Percentiles rank a stretch among this genome's conserved stretches.
phyloP scores from a whole-genome alignment of 2,797 vertebrate species.

The Anomalospiza imberbis region DNA sequence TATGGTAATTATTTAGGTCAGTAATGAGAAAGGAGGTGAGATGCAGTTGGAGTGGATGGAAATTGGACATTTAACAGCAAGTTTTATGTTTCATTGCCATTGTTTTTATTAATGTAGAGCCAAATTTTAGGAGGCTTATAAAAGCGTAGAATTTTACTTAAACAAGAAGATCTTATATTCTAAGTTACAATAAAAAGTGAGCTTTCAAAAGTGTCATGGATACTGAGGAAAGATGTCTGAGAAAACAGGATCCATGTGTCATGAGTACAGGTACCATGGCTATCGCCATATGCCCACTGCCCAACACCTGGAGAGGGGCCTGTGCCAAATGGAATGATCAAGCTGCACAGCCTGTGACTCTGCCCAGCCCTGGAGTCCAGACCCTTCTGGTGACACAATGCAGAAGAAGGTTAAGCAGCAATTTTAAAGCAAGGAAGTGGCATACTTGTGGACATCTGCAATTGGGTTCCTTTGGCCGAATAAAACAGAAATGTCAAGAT shows the following conservation, averaged over 20 bases:
- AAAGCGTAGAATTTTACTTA: background rate
- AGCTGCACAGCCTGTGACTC: background rate
- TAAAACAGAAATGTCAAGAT: background rate
- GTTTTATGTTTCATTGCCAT: background rate
- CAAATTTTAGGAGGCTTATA: background rate
- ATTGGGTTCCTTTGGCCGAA: background rate
- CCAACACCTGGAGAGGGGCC: background rate
- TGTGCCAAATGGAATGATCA: accelerated
- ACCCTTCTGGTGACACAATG: background rate
- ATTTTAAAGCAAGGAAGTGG: background rate
- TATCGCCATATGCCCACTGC: accelerated
- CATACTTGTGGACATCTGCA: background rate
- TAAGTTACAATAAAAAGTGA: background rate
- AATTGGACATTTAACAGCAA: background rate
- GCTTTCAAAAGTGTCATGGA: background rate
- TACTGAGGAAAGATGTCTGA: background rate
- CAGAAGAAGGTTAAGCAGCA: background rate
- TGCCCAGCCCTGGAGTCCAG: background rate
- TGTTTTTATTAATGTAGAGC: background rate
- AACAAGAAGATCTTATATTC: background rate
- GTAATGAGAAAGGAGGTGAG: background rate
- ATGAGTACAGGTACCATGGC: background rate
- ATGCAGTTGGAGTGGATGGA: background rate
- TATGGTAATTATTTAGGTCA: background rate
- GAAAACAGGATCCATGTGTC: background rate